Evolutionary conservation across 2,888 invertebrate species (phyloP), one percentile per base, ranked within the genome.

Genomic region (Griposia aprilina): DNA sequence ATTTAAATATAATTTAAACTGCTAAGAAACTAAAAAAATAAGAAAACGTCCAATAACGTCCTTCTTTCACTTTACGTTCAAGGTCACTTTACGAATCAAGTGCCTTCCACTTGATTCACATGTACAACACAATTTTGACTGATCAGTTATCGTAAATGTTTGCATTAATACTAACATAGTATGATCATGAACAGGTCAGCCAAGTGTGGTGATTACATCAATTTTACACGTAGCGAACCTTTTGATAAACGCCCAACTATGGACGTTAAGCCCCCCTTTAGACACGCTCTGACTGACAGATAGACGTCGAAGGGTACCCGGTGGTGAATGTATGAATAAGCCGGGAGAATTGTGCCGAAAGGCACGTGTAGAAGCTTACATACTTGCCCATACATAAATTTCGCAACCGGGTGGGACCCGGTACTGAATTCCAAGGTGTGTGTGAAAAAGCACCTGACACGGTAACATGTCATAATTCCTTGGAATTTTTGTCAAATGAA

Each of bases 401-500:
- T 78, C 1, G 23, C 8, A 26, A 52, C 26, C 30, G n/a, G 15
- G 48, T 71, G 30, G 4, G 13, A 74, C 5, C n/a, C 11, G 15
- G 30, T 26, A 26, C 23, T 26, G 13, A 65, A 74, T 63, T 45
- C 11, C n/a, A 41, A 23, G 1, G 7, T 0, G 26, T 36, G 45
- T 36, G 26, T 59, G 30, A 65, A 72, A 57, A 80, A n/a, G 17
- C 59, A 74, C 65, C 52, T 60, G 23, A 59, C 81, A 36, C 0
- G 23, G 13, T 23, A n/a, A 13, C 45, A 59, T 59, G 57, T 72
- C 23, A 60, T 74, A 74, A 74, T 81, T 79, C 23, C 52, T 73
- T n/a, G 23, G 45, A 59, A 10, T 55, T 73, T 80, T 55, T 55
- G 48, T 48, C 55, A 62, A 81, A 62, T 41, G 3, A 62, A 48